These are phyloP conservation scores for Megalopta genalis DNA, from an alignment of 1,140 invertebrate genomes.

Conservation along the genomic window DNA sequence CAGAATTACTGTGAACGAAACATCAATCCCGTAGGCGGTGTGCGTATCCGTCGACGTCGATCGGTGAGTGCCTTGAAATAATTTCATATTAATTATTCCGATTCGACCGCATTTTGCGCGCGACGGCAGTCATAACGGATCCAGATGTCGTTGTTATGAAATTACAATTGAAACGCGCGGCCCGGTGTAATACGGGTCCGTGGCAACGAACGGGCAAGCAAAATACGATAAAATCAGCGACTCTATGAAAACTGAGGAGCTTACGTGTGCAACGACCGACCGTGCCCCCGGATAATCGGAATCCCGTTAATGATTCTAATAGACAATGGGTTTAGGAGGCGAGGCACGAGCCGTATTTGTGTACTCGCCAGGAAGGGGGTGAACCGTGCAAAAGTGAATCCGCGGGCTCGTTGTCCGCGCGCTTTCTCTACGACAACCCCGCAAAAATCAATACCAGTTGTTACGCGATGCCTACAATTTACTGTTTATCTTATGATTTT, in stretches of 20 bases:
- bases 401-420: slow-evolving; percentile 42
- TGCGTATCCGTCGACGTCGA: no score
- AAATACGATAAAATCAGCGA: slow-evolving; percentile 30
- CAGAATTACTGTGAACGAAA: neutral
- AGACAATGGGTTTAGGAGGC: slow-evolving; percentile 59
- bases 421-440: slow-evolving; percentile 41
- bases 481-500: slow-evolving; percentile 6
- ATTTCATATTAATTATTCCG: neutral
- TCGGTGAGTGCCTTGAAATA: neutral
- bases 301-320: slow-evolving; percentile 55
- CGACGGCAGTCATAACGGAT: neutral
- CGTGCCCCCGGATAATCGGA: slow-evolving; percentile 55
- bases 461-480: slow-evolving; percentile 34
- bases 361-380: slow-evolving; percentile 48
- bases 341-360: slow-evolving; percentile 46
- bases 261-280: slow-evolving; percentile 20
- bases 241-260: slow-evolving; percentile 56
- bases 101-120: neutral
- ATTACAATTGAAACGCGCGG: neutral
- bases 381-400: slow-evolving; percentile 52
- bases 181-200: neutral
- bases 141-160: slow-evolving; percentile 9
- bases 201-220: neutral
- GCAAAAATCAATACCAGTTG: slow-evolving; percentile 57
- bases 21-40: no score